Evolutionary conservation across 2,797 vertebrate species (phyloP), one percentile per base, ranked within the genome.

Genomic region (Poeciliopsis turneri): DNA sequence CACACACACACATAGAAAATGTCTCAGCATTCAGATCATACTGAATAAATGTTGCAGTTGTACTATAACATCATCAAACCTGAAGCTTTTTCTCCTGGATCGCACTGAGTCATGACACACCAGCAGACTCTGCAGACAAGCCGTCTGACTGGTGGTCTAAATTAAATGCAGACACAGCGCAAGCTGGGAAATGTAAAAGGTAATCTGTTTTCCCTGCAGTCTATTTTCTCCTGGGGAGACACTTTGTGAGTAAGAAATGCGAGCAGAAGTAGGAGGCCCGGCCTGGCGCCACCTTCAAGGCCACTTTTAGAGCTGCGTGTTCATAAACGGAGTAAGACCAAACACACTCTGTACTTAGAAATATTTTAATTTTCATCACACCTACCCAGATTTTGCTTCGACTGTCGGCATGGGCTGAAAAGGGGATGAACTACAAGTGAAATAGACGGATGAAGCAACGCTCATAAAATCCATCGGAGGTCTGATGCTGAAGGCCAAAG

Each of bases 51-150:
- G 39, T 74, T 49, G 79, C 6, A 81, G 83, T 76, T 66, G 76
- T 74, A 79, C 70, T 82, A 76, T 57, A 83, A 80, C 80, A 72
- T 80, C 78, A 87, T 75, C 80, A 86, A 80, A 82, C 64, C 74
- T 68, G 11, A 78, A 72, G 78, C 73, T 68, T 80, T 72, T 78
- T 83, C 70, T 80, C 64, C 57, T 16, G 41, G 86, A 78, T 84
- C 83, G 72, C 73, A 82, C 84, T 81, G 87, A 82, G 82, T 90
- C 91, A 85, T 79, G 81, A 84, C 85, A 77, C 76, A 39, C 47
- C 72, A 25, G 81, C 78, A 59, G 82, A 84, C 76, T 80, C 82
- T 71, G 39, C 59, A 33, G 84, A 69, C 51, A 4, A 46, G 78
- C 82, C 5, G 16, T 82, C 76, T 59, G 39, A 28, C 64, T 75